Conservation (phyloP, 2,888 invertebrate species). For the Drosophila villosipedis region DNA sequence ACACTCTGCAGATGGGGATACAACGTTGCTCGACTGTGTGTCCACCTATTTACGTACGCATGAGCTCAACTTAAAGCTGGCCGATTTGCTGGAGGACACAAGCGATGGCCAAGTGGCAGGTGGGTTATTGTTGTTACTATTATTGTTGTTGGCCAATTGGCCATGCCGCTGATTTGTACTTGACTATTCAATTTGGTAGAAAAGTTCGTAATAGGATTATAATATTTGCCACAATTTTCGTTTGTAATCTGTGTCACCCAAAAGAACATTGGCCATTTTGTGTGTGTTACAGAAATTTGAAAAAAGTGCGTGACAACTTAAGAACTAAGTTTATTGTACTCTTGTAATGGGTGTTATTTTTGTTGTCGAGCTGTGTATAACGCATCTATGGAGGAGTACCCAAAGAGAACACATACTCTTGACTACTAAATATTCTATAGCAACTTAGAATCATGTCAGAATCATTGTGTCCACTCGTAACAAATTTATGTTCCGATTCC, state of each 20-base stretch:
- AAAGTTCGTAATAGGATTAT: conserved; percentile 29
- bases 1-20: conserved; percentile 21
- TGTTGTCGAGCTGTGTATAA: background rate
- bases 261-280: conserved; percentile 1
- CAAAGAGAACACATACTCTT: background rate
- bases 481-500: background rate
- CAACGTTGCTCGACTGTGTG: conserved; percentile 86
- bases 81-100: conserved; percentile 87
- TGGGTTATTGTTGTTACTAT: conserved; percentile 19
- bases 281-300: conserved; percentile 28
- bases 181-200: conserved; percentile 12
- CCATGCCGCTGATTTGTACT: conserved; percentile 13
- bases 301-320: conserved; percentile 4
- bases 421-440: background rate
- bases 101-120: conserved; percentile 44
- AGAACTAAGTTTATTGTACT: conserved; percentile 1
- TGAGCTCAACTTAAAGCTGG: conserved; percentile 90
- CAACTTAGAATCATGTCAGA: background rate
- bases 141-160: background rate
- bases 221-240: conserved; percentile 12
- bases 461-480: background rate
- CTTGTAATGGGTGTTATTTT: background rate
- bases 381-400: background rate
- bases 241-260: conserved; percentile 2
- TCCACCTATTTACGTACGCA: conserved; percentile 90